Evolutionary conservation across 2,797 vertebrate species (phyloP).

Genomic region (Triplophysa bombifrons): DNA sequence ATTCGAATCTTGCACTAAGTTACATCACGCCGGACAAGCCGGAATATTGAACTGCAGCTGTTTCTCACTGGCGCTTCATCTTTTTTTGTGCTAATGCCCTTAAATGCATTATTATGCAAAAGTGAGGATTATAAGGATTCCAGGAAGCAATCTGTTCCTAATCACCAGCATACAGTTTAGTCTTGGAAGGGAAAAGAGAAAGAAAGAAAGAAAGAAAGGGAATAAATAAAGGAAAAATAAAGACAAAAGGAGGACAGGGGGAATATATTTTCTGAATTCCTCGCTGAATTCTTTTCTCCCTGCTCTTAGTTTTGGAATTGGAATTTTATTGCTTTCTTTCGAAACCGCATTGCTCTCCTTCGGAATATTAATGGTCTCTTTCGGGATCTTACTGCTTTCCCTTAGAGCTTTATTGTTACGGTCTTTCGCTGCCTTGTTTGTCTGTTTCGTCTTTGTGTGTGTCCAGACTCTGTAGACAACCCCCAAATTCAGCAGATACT

Average conservation of each 20-base stretch:
- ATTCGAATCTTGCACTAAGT: slow-evolving; percentile 16
- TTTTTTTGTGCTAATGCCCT: slow-evolving; percentile 30
- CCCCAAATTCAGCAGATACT: slow-evolving; percentile 13
- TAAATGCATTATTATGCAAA: slow-evolving; percentile 40
- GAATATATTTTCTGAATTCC: background rate
- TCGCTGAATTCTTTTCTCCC: slow-evolving; percentile 13
- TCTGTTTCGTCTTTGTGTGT: background rate
- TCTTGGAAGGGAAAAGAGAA: slow-evolving; percentile 1
- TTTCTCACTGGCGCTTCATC: slow-evolving; percentile 18
- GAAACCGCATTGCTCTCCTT: background rate
- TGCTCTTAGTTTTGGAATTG: slow-evolving; percentile 14
- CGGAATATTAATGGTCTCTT: slow-evolving; percentile 18
- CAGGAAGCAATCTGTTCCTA: slow-evolving; percentile 40
- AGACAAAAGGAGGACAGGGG: background rate
- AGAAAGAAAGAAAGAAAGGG: background rate
- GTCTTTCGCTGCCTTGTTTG: slow-evolving; percentile 20
- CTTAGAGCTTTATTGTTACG: slow-evolving; percentile 4
- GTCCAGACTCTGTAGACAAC: background rate
- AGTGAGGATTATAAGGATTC: slow-evolving; percentile 47
- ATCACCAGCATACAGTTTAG: slow-evolving; percentile 40
- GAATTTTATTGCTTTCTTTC: slow-evolving; percentile 17
- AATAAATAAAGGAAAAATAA: background rate
- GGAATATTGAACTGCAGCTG: slow-evolving; percentile 34
- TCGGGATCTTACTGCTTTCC: slow-evolving; percentile 4
- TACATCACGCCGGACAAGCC: slow-evolving; percentile 38